Base-by-base conservation (phyloP, 1,140 invertebrate species). In the Cydia fagiglandana region DNA sequence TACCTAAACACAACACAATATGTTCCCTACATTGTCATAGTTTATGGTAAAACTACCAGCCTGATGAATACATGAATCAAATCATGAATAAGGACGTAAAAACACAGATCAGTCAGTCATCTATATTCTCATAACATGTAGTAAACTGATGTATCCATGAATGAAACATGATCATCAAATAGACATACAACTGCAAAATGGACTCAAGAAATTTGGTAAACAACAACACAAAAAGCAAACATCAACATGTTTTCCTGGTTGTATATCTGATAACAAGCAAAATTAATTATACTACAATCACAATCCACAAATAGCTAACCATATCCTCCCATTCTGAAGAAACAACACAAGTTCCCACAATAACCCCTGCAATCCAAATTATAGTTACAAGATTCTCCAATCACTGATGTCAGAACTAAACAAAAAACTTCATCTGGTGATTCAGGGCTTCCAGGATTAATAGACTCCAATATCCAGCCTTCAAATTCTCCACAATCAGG, bases 381-480 rank as follows among this genome's bases (percentile, higher is more conserved):
- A 75, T 86, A 90, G 82, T 88, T 89, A 93, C 91, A 88, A 78
- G 79, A 82, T 86, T 91, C 86, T 73, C 86, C 83, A 76, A 91
- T 78, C 20, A 93, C 34, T 70, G 79, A 82, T 64, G 84, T 77
- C 28, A 91, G 68, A 66, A 91, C 86, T 24, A 93, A 79, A 76
- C 80, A 84, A 81, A 81, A 91, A 78, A 92, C 90, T 74, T 81
- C 76, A 73, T 85, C 64, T 20, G 79, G 68, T 64, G 76, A 70
- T 47, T 84, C 15, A 68, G 76, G 38, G 73, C 74, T 75, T 50
- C 75, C 75, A 45, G 79, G 76, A 20, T 82, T 73, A 28, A 81
- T 77, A 17, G 87, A 83, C 76, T 89, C 75, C 86, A 89, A 92
- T 30, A 88, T 75, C 85, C 87, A 91, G 41, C 91, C 91, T 66